phyloP scores from a whole-genome alignment of 2,113 vertebrate species.

The Dendrocopos noguchii region DNA sequence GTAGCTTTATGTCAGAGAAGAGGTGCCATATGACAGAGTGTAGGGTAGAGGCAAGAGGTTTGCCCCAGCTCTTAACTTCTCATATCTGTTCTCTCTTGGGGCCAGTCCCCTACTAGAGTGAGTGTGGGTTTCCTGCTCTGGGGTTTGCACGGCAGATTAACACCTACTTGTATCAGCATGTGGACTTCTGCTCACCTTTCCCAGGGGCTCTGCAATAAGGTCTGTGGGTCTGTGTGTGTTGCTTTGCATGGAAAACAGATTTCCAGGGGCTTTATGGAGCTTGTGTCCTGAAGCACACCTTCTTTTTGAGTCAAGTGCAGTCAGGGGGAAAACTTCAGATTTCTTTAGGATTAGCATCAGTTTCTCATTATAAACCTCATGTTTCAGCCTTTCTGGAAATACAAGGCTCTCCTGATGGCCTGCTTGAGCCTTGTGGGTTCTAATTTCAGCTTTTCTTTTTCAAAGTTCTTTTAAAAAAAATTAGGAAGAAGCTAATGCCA shows the following conservation, averaged over 20 bases:
- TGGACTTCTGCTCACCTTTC: not conserved
- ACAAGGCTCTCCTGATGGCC: not conserved
- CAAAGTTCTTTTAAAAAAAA: not conserved
- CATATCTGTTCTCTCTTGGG: not conserved
- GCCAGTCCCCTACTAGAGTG: rapidly evolving
- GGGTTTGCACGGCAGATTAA: not conserved
- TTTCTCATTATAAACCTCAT: not conserved
- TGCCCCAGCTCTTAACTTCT: not conserved
- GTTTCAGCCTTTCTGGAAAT: not conserved
- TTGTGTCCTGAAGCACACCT: not conserved
- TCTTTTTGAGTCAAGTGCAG: not conserved
- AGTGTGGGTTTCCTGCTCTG: not conserved
- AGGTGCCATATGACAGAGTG: not conserved
- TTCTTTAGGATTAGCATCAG: not conserved
- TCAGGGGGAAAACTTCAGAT: not conserved
- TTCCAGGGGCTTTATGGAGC: not conserved
- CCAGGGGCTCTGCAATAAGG: rapidly evolving
- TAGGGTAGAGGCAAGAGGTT: not conserved
- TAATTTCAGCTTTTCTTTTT: not conserved
- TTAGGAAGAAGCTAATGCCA: not conserved
- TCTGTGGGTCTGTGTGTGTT: not conserved
- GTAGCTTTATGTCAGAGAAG: not conserved
- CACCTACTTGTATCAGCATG: rapidly evolving
- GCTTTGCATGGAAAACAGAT: not conserved
- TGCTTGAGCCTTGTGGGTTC: not conserved